These are phyloP conservation scores for Junonia oenone DNA, from an alignment of 2,888 invertebrate genomes.

Conservation along the genomic window DNA sequence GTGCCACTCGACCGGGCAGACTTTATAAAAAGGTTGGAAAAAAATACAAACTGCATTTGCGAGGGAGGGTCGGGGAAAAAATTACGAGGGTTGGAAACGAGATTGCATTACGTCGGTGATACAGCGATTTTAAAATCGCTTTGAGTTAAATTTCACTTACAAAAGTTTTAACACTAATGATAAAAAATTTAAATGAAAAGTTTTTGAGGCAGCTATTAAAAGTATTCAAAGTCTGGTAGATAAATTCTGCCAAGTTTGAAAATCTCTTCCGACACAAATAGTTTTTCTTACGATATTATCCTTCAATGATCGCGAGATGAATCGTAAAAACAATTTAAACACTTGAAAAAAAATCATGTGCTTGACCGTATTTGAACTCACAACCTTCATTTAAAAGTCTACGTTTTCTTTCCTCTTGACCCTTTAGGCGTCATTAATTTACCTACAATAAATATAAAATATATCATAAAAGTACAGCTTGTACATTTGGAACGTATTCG, in stretches of 20 bases:
- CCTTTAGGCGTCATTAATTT: not conserved
- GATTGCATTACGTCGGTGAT: not conserved
- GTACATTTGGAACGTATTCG: too few relatives aligned
- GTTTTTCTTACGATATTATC: not conserved
- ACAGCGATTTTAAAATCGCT: not conserved
- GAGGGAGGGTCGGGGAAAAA: not conserved
- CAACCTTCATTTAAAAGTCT: not conserved
- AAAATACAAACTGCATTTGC: slow-evolving; percentile 11
- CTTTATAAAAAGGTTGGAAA: slow-evolving; percentile 9
- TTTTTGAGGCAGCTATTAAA: not conserved
- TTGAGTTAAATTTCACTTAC: not conserved
- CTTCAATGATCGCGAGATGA: not conserved
- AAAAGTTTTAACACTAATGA: too few relatives aligned
- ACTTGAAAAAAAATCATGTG: not conserved
- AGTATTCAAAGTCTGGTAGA: not conserved
- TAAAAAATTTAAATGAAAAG: not conserved
- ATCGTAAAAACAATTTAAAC: not conserved
- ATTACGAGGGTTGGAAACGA: slow-evolving; percentile 1
- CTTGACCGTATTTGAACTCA: not conserved
- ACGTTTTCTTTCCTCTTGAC: not conserved
- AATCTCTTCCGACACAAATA: not conserved
- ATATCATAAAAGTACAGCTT: not conserved
- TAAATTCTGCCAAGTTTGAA: not conserved
- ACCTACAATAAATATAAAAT: not conserved
- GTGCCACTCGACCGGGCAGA: slow-evolving; percentile 8